A percentile compares a stretch with the other conserved stretches of the same genome.
Evolutionary conservation across 2,888 invertebrate genomes (phyloP).

Genomic region (Calephelis perditalis): DNA sequence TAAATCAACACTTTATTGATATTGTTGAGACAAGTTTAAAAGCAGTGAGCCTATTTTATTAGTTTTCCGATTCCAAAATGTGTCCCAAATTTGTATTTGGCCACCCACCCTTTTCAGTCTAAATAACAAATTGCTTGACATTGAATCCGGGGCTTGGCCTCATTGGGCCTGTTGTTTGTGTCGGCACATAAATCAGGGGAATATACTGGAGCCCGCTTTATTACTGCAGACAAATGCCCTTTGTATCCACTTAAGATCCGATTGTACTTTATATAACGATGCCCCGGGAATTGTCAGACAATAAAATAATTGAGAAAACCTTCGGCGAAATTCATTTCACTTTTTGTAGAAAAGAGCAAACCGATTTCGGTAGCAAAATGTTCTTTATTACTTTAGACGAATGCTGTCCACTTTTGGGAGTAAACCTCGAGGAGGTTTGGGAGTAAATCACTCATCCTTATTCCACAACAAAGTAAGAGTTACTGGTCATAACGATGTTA

Average conservation of each 20-base stretch:
- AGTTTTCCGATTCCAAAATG: not conserved
- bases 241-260: conserved; percentile 19
- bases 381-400: too few species aligned
- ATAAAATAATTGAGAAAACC: conserved; percentile 4
- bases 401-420: too few species aligned
- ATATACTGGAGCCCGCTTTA: conserved; percentile 22
- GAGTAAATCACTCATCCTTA: too few species aligned
- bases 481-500: too few species aligned
- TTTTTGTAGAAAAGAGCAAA: too few species aligned
- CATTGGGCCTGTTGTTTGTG: conserved; percentile 22
- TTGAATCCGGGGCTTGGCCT: conserved; percentile 19
- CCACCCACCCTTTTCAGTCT: conserved; percentile 8
- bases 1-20: conserved; percentile 10
- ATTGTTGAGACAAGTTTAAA: not conserved
- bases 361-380: too few species aligned
- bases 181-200: conserved; percentile 26
- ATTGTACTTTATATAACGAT: conserved; percentile 8
- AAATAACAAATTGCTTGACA: conserved; percentile 25
- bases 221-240: conserved; percentile 19
- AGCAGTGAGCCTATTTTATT: not conserved
- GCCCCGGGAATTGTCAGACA: not conserved
- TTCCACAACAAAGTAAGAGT: too few species aligned
- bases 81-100: conserved; percentile 6
- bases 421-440: too few species aligned
- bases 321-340: too few species aligned